These are phyloP conservation scores for Dryobotodes eremita DNA, from an alignment of 2,888 invertebrate species.

Conservation along the genomic window DNA sequence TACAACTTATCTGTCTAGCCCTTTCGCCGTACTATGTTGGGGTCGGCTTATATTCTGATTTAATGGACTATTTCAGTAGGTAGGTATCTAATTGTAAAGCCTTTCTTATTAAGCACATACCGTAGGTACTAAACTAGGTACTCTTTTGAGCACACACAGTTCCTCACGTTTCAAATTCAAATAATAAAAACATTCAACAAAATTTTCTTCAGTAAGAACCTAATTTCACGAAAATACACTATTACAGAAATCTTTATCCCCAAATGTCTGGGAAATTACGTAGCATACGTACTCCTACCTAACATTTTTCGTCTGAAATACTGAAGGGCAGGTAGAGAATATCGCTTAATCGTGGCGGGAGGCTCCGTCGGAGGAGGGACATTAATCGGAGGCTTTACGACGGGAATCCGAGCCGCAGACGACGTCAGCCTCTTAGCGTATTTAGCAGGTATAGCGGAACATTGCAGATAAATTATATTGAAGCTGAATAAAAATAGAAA, in stretches of 20 bases:
- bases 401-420: constrained; percentile 83
- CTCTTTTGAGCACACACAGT: neutral
- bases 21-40: too few species aligned
- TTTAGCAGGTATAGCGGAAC: constrained; percentile 71
- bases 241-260: constrained; percentile 50
- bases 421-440: constrained; percentile 74
- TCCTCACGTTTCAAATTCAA: neutral
- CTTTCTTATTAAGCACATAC: neutral
- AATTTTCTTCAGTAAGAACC: constrained; percentile 19
- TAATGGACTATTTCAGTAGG: neutral
- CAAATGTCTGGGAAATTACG: constrained; percentile 61
- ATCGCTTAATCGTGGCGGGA: constrained; percentile 87
- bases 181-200: constrained; percentile 24
- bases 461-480: constrained; percentile 67
- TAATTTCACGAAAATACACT: constrained; percentile 50
- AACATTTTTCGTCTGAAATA: constrained; percentile 74
- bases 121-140: too few species aligned
- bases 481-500: constrained; percentile 38
- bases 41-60: neutral
- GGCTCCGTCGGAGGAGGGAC: constrained; percentile 79
- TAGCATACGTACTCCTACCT: constrained; percentile 18
- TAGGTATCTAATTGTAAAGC: neutral
- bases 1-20: too few species aligned
- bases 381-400: constrained; percentile 89
- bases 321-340: constrained; percentile 79